Conservation (phyloP, 2,888 invertebrate species). For the Salpingus planirostris region DNA sequence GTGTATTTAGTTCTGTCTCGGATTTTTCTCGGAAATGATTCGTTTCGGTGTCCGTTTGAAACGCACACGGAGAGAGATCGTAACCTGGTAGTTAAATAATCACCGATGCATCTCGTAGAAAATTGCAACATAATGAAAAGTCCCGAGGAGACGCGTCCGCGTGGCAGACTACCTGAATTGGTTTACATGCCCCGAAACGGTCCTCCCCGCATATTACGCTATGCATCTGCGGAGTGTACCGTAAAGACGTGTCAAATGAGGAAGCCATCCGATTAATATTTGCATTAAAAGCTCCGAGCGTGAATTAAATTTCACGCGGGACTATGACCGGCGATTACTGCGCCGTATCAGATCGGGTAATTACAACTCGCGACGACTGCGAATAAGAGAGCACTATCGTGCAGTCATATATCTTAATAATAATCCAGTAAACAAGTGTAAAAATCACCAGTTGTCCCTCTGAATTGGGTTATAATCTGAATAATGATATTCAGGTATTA, state of each 20-base stretch:
- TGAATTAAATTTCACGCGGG: conserved; percentile 9
- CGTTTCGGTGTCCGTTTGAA: conserved; percentile 13
- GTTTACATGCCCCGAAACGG: conserved; percentile 21
- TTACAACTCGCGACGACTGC: no score
- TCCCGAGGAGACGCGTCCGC: conserved; percentile 23
- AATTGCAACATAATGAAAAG: no score
- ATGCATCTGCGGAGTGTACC: conserved; percentile 17
- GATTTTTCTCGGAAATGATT: conserved; percentile 19
- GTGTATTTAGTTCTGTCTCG: no score
- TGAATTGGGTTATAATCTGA: no score
- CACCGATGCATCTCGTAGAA: conserved; percentile 27
- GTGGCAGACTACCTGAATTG: conserved; percentile 29
- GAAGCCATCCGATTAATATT: conserved; percentile 23
- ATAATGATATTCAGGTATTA: no score
- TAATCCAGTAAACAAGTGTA: no score
- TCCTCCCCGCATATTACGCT: conserved; percentile 17
- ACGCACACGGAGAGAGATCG: no score
- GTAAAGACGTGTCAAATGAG: conserved; percentile 26
- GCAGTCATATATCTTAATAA: no score
- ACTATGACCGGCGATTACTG: no score
- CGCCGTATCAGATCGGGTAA: conserved; percentile 2
- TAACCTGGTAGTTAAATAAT: conserved; percentile 33
- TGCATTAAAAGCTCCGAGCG: conserved; percentile 23
- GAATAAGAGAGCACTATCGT: no score
- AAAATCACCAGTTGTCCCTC: no score